A percentile compares a stretch with the other conserved stretches of the same genome.
Evolutionary conservation across 2,888 invertebrate species (phyloP).

Genomic region (Cataglyphis cursor): DNA sequence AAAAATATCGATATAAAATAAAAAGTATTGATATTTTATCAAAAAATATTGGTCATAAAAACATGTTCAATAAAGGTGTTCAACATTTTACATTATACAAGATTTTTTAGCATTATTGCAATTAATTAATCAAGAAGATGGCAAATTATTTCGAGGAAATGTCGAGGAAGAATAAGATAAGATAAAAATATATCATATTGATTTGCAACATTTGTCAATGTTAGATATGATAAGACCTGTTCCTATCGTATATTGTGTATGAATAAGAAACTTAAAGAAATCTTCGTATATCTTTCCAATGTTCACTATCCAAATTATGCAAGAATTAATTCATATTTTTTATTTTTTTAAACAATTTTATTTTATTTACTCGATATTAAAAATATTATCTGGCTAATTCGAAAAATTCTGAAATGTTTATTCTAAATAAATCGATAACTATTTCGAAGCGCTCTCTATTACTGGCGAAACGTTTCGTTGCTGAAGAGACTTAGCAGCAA

Average conservation of each 20-base stretch:
- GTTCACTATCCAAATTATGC: background rate
- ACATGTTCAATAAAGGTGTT: background rate
- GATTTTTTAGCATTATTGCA: background rate
- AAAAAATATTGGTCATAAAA: background rate
- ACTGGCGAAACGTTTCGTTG: background rate
- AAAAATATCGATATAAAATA: background rate
- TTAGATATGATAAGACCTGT: background rate
- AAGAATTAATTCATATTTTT: background rate
- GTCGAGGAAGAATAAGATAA: background rate
- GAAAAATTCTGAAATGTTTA: background rate
- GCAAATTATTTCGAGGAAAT: background rate
- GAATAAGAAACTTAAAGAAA: background rate
- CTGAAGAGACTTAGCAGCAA: background rate
- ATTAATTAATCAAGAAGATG: background rate
- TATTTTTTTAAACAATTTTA: background rate
- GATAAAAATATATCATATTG: background rate
- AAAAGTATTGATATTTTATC: background rate
- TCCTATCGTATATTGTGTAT: background rate
- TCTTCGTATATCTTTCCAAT: background rate
- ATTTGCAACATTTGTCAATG: background rate
- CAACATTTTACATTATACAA: background rate
- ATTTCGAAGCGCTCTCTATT: background rate
- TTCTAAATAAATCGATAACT: background rate
- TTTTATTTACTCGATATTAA: background rate
- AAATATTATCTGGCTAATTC: background rate